Evolutionary conservation across 2,113 vertebrate genomes (phyloP).

Genomic region (Mirza zaza): DNA sequence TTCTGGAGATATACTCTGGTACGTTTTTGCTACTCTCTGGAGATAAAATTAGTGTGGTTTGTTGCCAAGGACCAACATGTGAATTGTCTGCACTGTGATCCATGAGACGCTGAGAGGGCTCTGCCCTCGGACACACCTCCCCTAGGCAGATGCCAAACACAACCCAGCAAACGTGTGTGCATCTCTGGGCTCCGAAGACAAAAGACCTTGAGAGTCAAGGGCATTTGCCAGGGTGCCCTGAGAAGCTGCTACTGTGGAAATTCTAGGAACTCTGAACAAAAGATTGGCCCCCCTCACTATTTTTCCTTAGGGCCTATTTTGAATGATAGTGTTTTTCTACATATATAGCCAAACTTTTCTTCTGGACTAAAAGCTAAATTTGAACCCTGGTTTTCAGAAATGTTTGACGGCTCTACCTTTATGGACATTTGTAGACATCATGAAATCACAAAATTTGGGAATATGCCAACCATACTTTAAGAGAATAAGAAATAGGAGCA

Average conservation of each 20-base stretch:
- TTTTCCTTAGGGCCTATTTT: constrained; percentile 17
- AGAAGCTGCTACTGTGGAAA: neutral
- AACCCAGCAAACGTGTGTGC: neutral
- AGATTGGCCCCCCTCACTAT: neutral
- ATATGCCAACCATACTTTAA: neutral
- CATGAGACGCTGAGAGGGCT: neutral
- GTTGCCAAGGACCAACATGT: neutral
- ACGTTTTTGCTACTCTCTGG: neutral
- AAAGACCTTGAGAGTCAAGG: neutral
- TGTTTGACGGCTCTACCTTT: constrained; percentile 38
- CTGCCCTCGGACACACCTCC: neutral
- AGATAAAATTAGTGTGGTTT: neutral
- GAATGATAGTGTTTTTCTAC: constrained; percentile 42
- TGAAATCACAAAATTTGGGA: neutral
- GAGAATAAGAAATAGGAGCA: neutral
- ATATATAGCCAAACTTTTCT: constrained; percentile 23
- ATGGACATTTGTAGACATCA: neutral
- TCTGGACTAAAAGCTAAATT: constrained; percentile 20
- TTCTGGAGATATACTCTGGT: neutral
- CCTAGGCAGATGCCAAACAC: neutral
- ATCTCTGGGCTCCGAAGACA: neutral
- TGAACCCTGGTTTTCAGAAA: constrained; percentile 39
- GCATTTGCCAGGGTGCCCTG: neutral
- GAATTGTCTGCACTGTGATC: neutral
- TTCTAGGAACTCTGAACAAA: neutral